Base-by-base conservation (phyloP, 1,140 invertebrate species). In the Elysia chlorotica region DNA sequence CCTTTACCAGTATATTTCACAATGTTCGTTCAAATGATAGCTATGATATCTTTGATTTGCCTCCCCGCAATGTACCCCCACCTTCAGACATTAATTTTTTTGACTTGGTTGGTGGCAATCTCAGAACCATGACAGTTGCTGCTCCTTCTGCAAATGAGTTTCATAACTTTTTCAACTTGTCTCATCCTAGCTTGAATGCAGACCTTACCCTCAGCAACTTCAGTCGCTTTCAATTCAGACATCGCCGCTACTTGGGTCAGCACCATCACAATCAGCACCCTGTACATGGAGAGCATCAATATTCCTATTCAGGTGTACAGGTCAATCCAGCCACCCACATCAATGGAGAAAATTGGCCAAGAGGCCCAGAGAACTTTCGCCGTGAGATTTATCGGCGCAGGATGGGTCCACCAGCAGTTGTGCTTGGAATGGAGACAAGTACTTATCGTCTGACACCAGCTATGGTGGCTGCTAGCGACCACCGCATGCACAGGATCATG, bases 1-100 rank as follows among this genome's bases (percentile, higher is more conserved):
- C 91, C 4, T 97, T 98, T 83, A 93, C 92, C 78, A 93, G 92
- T 4, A 97, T 98, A 41, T 94, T 97, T 76, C 94, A 97, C 84
- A 97, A 95, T 91, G 93, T 97, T 2, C 91, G 92, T 76, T 94
- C 93, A 0, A 92, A 93, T 84, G 90, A 93, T 75, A 93, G 96
- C 79, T 97, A 95, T 87, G 95, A 97, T 48, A 71, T 71, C 37
- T 71, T 62, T 63, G 57, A 71, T 6, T 59, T 71, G 21, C 69
- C 69, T 71, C 57, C 37, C 4, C 25, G 48, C 25, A 56, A 56
- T n/a, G n/a, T 37, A 41, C 57, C 28, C 28, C 69, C 38, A 48
- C 1, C 33, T 36, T 53, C 57, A 19, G 57, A 70, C 35, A 31
- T 19, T 68, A 23, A 54, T 21, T 71, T 71, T 30, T 31, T 33